These are phyloP conservation scores for Ceratina australensis DNA, from an alignment of 1,140 invertebrate genomes.

Conservation along the genomic window DNA sequence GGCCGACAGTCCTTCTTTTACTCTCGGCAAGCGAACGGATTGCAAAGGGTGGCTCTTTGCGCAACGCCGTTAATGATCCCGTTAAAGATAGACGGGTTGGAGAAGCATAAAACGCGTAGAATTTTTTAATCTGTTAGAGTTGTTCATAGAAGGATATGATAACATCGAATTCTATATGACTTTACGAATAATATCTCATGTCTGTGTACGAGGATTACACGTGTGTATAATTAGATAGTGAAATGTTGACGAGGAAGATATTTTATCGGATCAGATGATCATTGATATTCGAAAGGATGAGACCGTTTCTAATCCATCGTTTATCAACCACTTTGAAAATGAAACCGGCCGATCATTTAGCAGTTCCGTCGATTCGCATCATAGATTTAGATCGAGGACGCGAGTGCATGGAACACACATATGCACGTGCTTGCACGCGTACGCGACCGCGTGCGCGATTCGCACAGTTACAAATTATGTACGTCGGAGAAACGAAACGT, in stretches of 20 bases:
- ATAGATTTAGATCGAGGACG: conserved; percentile 75
- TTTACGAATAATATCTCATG: neutral
- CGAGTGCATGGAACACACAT: conserved; percentile 21
- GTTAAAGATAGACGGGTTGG: neutral
- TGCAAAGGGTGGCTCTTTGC: conserved; percentile 6
- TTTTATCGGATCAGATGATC: neutral
- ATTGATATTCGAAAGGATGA: neutral
- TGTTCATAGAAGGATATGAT: too few species aligned
- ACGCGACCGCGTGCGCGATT: neutral
- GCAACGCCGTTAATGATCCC: neutral
- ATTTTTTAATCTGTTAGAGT: too few species aligned
- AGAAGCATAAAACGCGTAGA: too few species aligned
- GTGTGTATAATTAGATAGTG: neutral
- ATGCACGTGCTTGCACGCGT: neutral
- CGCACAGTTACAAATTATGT: conserved; percentile 36
- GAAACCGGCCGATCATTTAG: conserved; percentile 63
- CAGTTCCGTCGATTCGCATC: conserved; percentile 68
- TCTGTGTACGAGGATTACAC: neutral
- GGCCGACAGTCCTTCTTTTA: conserved; percentile 13
- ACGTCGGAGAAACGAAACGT: conserved; percentile 64
- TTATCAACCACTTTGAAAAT: conserved; percentile 62
- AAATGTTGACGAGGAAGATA: neutral
- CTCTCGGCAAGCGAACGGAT: neutral
- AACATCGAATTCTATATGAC: neutral
- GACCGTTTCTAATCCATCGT: conserved; percentile 16